Conservation (phyloP, 2,888 invertebrate species). For the Osmoderma eremita region DNA sequence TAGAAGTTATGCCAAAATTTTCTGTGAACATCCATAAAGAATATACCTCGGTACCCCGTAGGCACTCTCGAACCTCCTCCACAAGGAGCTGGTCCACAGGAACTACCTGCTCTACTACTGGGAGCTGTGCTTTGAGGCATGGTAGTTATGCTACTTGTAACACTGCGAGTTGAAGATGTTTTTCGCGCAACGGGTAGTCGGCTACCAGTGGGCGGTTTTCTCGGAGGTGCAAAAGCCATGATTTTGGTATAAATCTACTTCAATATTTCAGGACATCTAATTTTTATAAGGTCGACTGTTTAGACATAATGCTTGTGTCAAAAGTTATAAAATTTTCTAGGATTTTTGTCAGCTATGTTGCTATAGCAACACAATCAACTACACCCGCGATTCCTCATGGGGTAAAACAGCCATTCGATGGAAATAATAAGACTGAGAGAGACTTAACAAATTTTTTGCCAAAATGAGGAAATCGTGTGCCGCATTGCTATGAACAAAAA, state of each 20-base stretch:
- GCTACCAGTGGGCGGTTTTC: conserved; percentile 5
- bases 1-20: no score
- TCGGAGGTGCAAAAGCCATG: conserved; percentile 23
- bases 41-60: not conserved
- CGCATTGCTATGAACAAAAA: not conserved
- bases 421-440: no score
- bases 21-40: no score
- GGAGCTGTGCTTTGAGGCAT: conserved; percentile 12
- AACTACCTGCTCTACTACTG: conserved; percentile 8
- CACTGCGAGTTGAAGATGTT: conserved; percentile 8
- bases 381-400: no score
- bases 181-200: not conserved
- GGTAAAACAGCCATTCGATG: no score
- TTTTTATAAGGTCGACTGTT: not conserved
- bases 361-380: not conserved
- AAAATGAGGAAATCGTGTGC: not conserved
- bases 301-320: conserved; percentile 11
- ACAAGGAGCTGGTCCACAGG: conserved; percentile 14
- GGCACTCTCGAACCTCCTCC: not conserved
- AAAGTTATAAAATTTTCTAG: conserved; percentile 9
- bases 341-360: not conserved
- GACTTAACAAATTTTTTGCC: no score
- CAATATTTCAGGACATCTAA: conserved; percentile 2
- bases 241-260: not conserved
- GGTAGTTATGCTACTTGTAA: conserved; percentile 6